Base-by-base conservation (phyloP, 2,113 vertebrate genomes). In the Sciurus niger region DNA sequence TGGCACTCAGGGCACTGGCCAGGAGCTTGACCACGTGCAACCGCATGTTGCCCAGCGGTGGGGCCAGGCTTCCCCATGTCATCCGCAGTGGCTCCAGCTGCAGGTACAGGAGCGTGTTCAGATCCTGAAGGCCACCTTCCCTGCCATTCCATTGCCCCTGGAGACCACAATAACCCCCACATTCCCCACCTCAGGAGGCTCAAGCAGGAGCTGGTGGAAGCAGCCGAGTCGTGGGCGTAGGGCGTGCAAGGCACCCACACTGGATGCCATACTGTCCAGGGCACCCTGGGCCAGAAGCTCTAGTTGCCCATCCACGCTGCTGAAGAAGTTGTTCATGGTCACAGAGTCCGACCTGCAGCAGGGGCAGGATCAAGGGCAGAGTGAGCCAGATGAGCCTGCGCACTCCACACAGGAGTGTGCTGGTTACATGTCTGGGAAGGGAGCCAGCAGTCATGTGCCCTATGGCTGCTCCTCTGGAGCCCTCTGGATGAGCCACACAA, bases 1-100 rank as follows among this genome's bases (percentile, higher is more conserved):
- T 98, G 82, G 98, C 95, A 1, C 96, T 98, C 86, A 99, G 96
- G 63, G 98, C 91, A 0, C 98, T 98, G 77, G 98, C 97, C 96
- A 99, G 94, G 73, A 98, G 96, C 96, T 98, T 98, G 72, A 98
- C 98, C 83, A 98, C 98, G 0, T 98, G 98, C n/a, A 99, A 95
- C 20, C 98, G 97, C 0, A 94, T 98, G 94, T 98, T 98, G 46
- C 98, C 98, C 84, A 98, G 95, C 0, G 98, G 98, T 0, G 98
- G 98, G 90, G 97, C 97, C 93, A 99, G 94, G 40, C 77, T 87
- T 8, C 98, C 98, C 98, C 98, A 98, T 0, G 98, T 98, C 16
- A 98, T 98, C 79, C 74, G 95, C 51, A 98, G 95, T 0, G 98
- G 90, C 85, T 97, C 97, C 79, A 98, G 97, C 98, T 98, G 65